phyloP scores from a whole-genome alignment of 1,140 invertebrate species.

The Neoseiulus cucumeris region DNA sequence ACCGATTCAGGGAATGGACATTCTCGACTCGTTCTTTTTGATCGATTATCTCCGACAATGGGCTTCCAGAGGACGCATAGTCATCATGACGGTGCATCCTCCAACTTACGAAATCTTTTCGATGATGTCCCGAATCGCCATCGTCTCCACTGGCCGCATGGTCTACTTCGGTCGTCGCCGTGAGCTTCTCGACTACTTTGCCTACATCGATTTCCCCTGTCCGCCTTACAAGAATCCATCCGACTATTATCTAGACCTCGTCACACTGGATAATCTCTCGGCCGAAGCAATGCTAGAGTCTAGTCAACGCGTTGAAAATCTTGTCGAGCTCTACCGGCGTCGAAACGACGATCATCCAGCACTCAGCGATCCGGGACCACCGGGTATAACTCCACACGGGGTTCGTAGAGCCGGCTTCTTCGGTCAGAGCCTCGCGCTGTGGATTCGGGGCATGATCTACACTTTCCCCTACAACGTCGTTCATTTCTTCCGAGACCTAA shows the following conservation, averaged over 20 bases:
- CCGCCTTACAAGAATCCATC: conserved; percentile 88
- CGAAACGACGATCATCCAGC: conserved; percentile 34
- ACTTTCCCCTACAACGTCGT: conserved; percentile 67
- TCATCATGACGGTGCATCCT: conserved; percentile 75
- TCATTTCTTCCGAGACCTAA: conserved; percentile 47
- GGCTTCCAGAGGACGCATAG: conserved; percentile 60
- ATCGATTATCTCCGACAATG: conserved; percentile 82
- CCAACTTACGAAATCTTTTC: conserved; percentile 87
- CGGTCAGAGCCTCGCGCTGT: conserved; percentile 43
- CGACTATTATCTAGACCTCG: conserved; percentile 82
- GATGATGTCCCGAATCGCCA: conserved; percentile 61
- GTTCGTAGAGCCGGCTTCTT: conserved; percentile 37
- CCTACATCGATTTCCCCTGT: conserved; percentile 78
- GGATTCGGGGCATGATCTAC: conserved; percentile 50
- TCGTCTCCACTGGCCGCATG: conserved; percentile 66
- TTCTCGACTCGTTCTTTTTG: conserved; percentile 85
- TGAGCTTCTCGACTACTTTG: conserved; percentile 79
- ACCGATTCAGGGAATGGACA: conserved; percentile 77
- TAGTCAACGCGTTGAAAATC: conserved; percentile 66
- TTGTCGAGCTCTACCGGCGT: conserved; percentile 54
- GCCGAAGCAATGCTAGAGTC: conserved; percentile 82
- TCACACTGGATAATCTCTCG: conserved; percentile 74
- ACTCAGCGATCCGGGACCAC: conserved; percentile 51
- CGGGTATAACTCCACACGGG: conserved; percentile 45
- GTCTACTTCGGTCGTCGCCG: conserved; percentile 70